Percentiles rank a stretch among this genome's conserved stretches.
Evolutionary conservation across 2,113 vertebrate species (phyloP).

Genomic region (Gambusia holbrooki): DNA sequence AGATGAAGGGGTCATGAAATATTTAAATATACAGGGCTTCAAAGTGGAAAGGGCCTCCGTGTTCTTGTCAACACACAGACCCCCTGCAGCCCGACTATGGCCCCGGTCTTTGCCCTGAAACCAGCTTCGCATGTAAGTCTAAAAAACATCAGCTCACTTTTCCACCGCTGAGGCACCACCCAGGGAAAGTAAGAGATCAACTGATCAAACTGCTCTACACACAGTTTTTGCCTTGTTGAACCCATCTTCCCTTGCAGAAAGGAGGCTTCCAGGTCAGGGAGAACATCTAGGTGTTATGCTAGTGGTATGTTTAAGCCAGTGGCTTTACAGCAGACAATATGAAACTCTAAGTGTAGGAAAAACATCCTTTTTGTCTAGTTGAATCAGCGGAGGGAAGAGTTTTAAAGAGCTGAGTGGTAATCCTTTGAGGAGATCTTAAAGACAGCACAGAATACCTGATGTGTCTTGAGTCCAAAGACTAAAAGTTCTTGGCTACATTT

Average conservation of each 20-base stretch:
- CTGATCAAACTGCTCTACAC: constrained; percentile 41
- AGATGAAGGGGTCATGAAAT: constrained; percentile 78
- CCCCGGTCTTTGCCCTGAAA: constrained; percentile 51
- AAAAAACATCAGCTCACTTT: constrained; percentile 40
- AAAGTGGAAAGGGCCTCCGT: constrained; percentile 69
- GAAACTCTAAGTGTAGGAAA: not conserved
- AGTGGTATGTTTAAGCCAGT: constrained; percentile 5
- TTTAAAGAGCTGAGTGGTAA: not conserved
- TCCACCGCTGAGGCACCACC: constrained; percentile 21
- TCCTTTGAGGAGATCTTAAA: not conserved
- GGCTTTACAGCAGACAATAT: not conserved
- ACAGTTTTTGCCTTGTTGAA: constrained; percentile 31
- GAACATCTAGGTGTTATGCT: constrained; percentile 35
- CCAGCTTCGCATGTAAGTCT: constrained; percentile 70
- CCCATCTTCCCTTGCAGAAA: constrained; percentile 45
- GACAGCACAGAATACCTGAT: constrained; percentile 15
- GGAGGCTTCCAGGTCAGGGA: constrained; percentile 30
- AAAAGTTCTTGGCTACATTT: not conserved
- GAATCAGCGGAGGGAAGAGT: not conserved
- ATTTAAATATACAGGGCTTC: constrained; percentile 80
- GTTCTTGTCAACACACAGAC: constrained; percentile 66
- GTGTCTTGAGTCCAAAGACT: not conserved
- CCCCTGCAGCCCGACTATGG: constrained; percentile 48
- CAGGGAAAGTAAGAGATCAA: constrained; percentile 30
- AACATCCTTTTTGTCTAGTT: not conserved